These are phyloP conservation scores for Cyclura pinguis DNA, from an alignment of 2,797 vertebrate species.

Conservation along the genomic window DNA sequence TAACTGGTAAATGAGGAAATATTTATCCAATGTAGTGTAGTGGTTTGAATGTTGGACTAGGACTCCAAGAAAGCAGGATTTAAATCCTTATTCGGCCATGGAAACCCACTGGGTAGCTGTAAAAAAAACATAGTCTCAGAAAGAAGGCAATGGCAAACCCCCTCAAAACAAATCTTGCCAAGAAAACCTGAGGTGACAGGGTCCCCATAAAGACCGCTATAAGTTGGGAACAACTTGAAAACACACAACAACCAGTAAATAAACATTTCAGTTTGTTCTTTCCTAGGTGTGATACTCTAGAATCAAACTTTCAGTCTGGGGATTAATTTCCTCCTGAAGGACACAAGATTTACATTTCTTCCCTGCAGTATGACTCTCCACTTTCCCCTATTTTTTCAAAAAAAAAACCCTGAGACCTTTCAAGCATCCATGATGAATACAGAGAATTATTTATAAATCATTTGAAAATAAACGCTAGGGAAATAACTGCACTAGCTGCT, in stretches of 20 bases:
- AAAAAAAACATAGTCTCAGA: background rate
- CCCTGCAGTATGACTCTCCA: background rate
- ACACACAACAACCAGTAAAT: background rate
- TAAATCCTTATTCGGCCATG: background rate
- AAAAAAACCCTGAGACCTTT: background rate
- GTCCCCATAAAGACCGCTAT: background rate
- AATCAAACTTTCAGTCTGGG: background rate
- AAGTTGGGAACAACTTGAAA: background rate
- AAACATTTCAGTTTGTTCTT: background rate
- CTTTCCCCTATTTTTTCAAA: background rate
- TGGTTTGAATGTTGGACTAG: background rate
- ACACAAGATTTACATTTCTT: background rate
- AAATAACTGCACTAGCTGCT: conserved; percentile 28
- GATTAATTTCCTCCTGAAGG: background rate
- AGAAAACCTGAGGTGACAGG: too few relatives aligned
- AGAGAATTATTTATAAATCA: conserved; percentile 41
- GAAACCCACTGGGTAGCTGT: background rate
- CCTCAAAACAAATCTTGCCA: too few relatives aligned
- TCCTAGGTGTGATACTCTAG: background rate
- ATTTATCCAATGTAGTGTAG: background rate
- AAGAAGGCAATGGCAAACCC: too few relatives aligned
- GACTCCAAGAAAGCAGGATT: background rate
- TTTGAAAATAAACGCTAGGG: conserved; percentile 47
- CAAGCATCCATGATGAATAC: conserved; percentile 7
- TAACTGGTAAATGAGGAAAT: too few relatives aligned